Percentiles rank a stretch among this genome's conserved stretches.
Evolutionary conservation across 2,888 invertebrate genomes (phyloP).

Genomic region (Julus scanicus): DNA sequence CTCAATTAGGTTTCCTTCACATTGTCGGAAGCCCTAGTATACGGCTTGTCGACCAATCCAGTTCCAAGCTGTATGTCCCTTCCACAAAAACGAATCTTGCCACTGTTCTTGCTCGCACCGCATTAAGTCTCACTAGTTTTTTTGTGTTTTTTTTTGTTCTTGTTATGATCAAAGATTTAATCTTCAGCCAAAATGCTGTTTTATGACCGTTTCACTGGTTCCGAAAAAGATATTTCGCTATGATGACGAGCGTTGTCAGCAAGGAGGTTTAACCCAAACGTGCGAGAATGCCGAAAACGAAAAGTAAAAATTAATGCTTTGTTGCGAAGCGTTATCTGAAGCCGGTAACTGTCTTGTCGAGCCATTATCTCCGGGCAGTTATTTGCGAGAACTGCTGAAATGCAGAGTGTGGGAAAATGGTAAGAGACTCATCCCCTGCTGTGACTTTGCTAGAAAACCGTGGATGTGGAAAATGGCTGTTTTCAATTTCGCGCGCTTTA

Average conservation of each 20-base stretch:
- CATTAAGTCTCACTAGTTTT: neutral
- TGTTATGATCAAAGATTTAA: slow-evolving; percentile 9
- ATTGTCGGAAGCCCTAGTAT: neutral
- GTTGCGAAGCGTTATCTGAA: neutral
- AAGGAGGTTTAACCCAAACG: too few relatives aligned
- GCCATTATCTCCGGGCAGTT: too few relatives aligned
- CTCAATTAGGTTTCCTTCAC: slow-evolving; percentile 39
- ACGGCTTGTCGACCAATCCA: neutral
- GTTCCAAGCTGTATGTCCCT: neutral
- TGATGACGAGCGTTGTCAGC: too few relatives aligned
- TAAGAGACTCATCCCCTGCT: too few relatives aligned
- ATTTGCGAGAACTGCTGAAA: too few relatives aligned
- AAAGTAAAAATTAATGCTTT: neutral
- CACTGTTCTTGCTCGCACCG: too few relatives aligned
- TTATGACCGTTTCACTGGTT: neutral
- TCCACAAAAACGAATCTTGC: too few relatives aligned
- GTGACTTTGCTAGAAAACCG: too few relatives aligned
- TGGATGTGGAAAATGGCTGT: too few relatives aligned
- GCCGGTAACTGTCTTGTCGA: neutral
- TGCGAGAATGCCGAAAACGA: neutral
- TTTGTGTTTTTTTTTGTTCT: neutral
- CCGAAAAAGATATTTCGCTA: neutral
- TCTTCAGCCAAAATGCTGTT: neutral
- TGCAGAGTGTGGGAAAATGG: too few relatives aligned
- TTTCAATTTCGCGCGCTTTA: too few relatives aligned